Evolutionary conservation across 2,888 invertebrate species (phyloP).

Genomic region (Andrena trimmerana): DNA sequence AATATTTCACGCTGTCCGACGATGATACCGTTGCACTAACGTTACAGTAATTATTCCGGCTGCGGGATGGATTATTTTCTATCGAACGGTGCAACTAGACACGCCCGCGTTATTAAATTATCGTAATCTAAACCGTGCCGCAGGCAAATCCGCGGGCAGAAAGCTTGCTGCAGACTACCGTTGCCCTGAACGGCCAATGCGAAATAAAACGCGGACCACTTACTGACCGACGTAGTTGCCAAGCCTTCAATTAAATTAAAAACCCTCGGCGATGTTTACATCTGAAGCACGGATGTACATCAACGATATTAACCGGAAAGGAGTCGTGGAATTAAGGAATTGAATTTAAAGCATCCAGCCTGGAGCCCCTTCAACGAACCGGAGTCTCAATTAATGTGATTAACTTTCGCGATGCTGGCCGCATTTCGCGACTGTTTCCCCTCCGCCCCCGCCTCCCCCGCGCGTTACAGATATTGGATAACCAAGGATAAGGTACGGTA

Average conservation of each 20-base stretch:
- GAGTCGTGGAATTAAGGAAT: conserved; percentile 19
- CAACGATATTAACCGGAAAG: conserved; percentile 10
- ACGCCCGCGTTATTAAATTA: conserved; percentile 60
- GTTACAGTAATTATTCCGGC: conserved; percentile 67
- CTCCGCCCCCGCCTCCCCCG: conserved; percentile 4
- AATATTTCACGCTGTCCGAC: conserved; percentile 62
- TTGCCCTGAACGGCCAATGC: neutral
- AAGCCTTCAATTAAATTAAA: neutral
- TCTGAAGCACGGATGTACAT: neutral
- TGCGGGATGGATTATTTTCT: conserved; percentile 67
- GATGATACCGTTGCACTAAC: conserved; percentile 68
- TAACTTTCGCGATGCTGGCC: conserved; percentile 33
- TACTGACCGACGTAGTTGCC: neutral
- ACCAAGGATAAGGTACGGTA: conserved; percentile 3
- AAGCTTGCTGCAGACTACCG: neutral
- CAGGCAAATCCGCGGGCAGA: conserved; percentile 33
- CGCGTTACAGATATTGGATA: conserved; percentile 46
- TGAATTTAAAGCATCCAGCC: conserved; percentile 28
- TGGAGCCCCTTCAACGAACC: conserved; percentile 2
- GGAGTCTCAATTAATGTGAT: conserved; percentile 52
- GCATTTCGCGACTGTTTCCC: conserved; percentile 15
- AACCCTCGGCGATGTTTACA: conserved; percentile 7
- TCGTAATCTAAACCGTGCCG: conserved; percentile 45
- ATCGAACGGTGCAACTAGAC: conserved; percentile 61
- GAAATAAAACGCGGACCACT: neutral